Percentiles rank a stretch among this genome's conserved stretches.
These are phyloP conservation scores for Microctonus hyperodae DNA, from an alignment of 2,888 invertebrate genomes.

Conservation along the genomic window DNA sequence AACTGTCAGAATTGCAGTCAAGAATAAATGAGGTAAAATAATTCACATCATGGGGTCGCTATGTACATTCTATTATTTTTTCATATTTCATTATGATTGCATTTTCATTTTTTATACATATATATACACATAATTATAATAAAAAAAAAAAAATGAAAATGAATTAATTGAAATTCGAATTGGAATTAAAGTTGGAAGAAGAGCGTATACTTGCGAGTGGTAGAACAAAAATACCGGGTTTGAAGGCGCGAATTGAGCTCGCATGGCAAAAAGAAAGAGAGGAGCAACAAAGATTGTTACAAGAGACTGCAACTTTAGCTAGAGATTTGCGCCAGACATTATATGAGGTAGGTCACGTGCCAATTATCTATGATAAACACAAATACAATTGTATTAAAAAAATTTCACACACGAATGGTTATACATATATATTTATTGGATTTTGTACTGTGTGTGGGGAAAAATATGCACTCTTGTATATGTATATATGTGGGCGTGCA, in stretches of 20 bases:
- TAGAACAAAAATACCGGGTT: slow-evolving; percentile 83
- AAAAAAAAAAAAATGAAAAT: background rate
- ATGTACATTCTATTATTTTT: slow-evolving; percentile 13
- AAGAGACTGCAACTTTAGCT: slow-evolving; percentile 89
- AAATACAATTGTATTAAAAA: slow-evolving; percentile 10
- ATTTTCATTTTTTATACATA: background rate
- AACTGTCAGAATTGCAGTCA: slow-evolving; percentile 87
- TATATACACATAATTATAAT: background rate
- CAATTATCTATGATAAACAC: slow-evolving; percentile 19
- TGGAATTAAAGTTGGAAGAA: slow-evolving; percentile 81
- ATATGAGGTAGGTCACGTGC: slow-evolving; percentile 70
- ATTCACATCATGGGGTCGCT: background rate
- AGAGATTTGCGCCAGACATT: slow-evolving; percentile 86
- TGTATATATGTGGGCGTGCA: slow-evolving; percentile 29
- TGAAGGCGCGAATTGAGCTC: slow-evolving; percentile 86
- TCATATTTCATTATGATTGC: slow-evolving; percentile 6
- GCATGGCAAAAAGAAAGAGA: slow-evolving; percentile 95
- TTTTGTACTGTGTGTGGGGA: background rate
- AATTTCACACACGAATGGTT: background rate
- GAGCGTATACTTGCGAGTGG: slow-evolving; percentile 84
- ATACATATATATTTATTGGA: background rate
- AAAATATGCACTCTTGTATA: background rate
- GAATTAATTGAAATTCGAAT: slow-evolving; percentile 1
- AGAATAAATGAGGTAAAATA: slow-evolving; percentile 77
- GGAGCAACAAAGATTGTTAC: slow-evolving; percentile 87